Percentiles rank a stretch among this genome's conserved stretches.
These are phyloP conservation scores for Muntiacus muntjak DNA, from an alignment of 2,113 vertebrate genomes.

Conservation along the genomic window DNA sequence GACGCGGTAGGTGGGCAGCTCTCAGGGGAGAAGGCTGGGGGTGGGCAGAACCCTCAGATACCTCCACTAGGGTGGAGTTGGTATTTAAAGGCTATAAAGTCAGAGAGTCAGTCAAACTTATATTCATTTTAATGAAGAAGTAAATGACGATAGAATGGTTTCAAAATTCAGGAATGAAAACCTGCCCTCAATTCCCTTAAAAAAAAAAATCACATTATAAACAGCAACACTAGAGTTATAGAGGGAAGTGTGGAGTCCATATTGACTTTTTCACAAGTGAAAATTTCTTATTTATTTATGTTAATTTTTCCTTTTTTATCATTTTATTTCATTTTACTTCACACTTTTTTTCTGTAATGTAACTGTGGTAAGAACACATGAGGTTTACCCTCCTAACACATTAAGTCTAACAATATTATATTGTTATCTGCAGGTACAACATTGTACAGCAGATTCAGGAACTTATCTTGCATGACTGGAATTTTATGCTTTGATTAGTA, in stretches of 20 bases:
- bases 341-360: not conserved
- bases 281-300: not conserved
- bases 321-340: not conserved
- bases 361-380: not conserved
- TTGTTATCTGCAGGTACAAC: not conserved
- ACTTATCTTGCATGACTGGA: not conserved
- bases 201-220: not conserved
- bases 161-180: not conserved
- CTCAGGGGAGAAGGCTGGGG: not conserved
- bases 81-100: not conserved
- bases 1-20: rapidly evolving
- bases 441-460: not conserved
- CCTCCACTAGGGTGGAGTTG: not conserved
- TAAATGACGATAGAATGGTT: not conserved
- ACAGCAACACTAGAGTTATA: not conserved
- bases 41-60: not conserved
- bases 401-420: not conserved
- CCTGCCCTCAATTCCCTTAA: not conserved
- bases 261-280: not conserved
- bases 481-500: not conserved
- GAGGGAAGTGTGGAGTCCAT: not conserved
- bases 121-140: not conserved
- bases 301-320: not conserved
- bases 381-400: not conserved
- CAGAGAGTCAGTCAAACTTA: not conserved